Conservation (phyloP, 2,113 vertebrate species). For the Rutilus rutilus region DNA sequence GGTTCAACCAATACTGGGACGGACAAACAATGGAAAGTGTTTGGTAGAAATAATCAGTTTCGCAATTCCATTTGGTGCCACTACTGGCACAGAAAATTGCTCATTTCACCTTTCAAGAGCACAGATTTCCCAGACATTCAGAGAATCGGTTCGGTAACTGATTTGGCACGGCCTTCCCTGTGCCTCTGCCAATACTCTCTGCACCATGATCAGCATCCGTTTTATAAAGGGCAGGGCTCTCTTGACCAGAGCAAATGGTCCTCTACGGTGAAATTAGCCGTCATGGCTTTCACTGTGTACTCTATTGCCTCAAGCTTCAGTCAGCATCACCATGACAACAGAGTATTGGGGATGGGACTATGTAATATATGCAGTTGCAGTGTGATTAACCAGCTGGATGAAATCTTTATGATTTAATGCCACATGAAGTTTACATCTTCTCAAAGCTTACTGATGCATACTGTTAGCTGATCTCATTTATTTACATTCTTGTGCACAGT, state of each 20-base stretch:
- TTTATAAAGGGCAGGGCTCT: not conserved
- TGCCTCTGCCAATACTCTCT: not conserved
- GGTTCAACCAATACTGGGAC: not conserved
- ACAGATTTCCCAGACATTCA: not conserved
- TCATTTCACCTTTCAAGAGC: not conserved
- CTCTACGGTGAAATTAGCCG: constrained; percentile 1
- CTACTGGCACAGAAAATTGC: not conserved
- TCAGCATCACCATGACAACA: constrained; percentile 35
- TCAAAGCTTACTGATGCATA: not conserved
- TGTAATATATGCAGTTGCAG: not conserved
- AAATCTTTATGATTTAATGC: constrained; percentile 13
- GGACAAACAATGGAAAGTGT: not conserved
- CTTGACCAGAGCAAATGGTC: constrained; percentile 14
- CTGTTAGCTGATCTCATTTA: not conserved
- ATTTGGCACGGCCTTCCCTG: not conserved
- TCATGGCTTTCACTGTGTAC: not conserved
- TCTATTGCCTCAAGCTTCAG: constrained; percentile 7
- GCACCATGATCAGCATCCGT: not conserved
- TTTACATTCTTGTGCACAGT: not conserved
- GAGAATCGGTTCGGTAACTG: not conserved
- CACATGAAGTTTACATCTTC: constrained; percentile 10
- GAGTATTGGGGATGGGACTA: not conserved
- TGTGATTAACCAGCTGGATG: constrained; percentile 8
- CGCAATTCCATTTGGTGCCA: not conserved
- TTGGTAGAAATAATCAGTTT: not conserved